Conservation (phyloP, 2,113 vertebrate species). For the Elephantulus edwardii region DNA sequence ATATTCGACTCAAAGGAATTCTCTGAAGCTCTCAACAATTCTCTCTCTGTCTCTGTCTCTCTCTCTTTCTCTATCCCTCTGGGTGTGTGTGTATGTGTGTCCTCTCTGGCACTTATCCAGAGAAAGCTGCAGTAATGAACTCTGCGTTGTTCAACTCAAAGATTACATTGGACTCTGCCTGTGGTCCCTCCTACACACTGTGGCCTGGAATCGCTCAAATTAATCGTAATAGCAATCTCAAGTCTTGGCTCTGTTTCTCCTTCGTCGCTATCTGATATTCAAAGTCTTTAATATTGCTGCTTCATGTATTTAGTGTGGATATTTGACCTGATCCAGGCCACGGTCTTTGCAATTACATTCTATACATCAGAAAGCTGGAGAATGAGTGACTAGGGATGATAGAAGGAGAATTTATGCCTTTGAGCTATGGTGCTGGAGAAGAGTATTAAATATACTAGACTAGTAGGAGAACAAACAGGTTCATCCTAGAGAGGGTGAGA, state of each 20-base stretch:
- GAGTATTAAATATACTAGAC: too few relatives aligned
- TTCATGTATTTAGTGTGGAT: background rate
- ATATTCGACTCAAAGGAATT: background rate
- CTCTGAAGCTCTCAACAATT: background rate
- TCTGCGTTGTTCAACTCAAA: background rate
- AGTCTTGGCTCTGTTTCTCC: background rate
- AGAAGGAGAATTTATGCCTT: too few relatives aligned
- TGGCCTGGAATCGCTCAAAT: background rate
- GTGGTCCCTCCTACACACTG: too few relatives aligned
- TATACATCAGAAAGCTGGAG: too few relatives aligned
- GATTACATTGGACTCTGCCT: too few relatives aligned
- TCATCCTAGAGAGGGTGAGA: too few relatives aligned
- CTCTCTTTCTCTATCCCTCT: background rate
- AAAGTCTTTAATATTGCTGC: background rate
- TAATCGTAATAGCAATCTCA: background rate
- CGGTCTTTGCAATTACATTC: too few relatives aligned
- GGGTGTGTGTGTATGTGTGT: too few relatives aligned
- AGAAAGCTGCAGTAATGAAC: background rate
- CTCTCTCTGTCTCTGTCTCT: background rate
- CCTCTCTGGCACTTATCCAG: background rate
- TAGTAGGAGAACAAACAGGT: too few relatives aligned
- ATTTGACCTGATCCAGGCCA: too few relatives aligned
- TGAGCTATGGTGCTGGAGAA: too few relatives aligned
- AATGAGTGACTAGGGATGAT: too few relatives aligned
- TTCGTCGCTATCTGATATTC: background rate